A percentile compares a stretch with the other conserved stretches of the same genome.
These are phyloP conservation scores for Cyprinodon diabolis DNA, from an alignment of 2,797 vertebrate genomes.

Conservation along the genomic window DNA sequence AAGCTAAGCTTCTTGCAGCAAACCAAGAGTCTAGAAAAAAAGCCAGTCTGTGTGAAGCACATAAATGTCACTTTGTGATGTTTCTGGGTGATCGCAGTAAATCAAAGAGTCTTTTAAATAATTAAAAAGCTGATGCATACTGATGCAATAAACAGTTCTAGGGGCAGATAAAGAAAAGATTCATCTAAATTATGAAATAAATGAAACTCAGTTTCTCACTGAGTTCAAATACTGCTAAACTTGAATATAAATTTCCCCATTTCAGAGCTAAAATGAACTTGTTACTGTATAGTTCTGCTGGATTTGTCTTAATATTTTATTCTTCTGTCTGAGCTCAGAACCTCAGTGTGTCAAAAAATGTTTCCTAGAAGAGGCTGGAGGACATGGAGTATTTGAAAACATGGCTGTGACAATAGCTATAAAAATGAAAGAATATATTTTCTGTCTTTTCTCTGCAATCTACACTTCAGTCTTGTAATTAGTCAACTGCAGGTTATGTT, in stretches of 20 bases:
- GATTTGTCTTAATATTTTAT: not conserved
- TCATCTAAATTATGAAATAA: constrained; percentile 5
- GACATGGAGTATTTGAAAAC: too few species aligned
- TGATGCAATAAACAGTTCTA: not conserved
- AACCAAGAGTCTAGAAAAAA: not conserved
- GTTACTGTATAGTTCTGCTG: not conserved
- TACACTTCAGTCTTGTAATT: not conserved
- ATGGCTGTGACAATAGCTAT: too few species aligned
- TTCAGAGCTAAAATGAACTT: not conserved
- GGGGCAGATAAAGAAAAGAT: not conserved
- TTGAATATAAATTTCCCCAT: not conserved
- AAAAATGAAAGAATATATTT: not conserved
- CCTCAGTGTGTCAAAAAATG: too few species aligned
- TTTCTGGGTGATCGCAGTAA: not conserved
- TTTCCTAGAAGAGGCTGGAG: too few species aligned
- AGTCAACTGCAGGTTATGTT: not conserved
- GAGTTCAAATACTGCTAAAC: not conserved
- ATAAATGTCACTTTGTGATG: not conserved
- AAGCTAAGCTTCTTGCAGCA: constrained; percentile 26
- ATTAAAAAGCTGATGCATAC: constrained; percentile 2
- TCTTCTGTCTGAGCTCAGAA: not conserved
- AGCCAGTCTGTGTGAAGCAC: not conserved
- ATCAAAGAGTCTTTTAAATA: not conserved
- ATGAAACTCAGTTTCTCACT: not conserved
- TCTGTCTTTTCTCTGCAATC: not conserved